A percentile compares a stretch with the other conserved stretches of the same genome.
Evolutionary conservation across 1,140 invertebrate species (phyloP).

Genomic region (Palaemon carinicauda): DNA sequence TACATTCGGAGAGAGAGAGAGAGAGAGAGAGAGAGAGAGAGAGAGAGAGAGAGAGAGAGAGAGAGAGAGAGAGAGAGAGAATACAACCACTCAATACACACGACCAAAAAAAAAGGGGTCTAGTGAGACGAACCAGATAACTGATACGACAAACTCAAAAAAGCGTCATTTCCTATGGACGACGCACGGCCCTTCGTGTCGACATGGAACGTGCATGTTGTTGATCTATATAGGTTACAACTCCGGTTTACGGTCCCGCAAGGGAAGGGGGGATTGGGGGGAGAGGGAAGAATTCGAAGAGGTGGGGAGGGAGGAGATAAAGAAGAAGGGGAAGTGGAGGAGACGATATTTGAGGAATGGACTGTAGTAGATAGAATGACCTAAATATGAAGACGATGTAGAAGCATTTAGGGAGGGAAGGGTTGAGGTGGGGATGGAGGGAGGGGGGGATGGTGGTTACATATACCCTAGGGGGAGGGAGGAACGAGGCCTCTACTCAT

Average conservation of each 20-base stretch:
- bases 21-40: neutral
- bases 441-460: neutral
- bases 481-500: no score
- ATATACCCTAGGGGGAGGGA: no score
- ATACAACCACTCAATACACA: neutral
- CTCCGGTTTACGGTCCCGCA: no score
- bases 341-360: neutral
- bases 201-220: no score
- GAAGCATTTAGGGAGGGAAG: neutral
- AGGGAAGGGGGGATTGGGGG: neutral
- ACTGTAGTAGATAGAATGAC: neutral
- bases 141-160: no score
- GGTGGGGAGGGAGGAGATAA: neutral
- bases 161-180: no score
- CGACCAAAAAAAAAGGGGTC: neutral
- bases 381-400: neutral
- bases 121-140: neutral
- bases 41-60: neutral
- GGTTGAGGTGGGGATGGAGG: neutral
- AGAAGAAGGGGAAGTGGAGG: neutral
- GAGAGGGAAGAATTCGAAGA: neutral
- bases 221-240: no score
- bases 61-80: constrained; percentile 1
- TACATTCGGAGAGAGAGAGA: neutral
- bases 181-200: no score